Evolutionary conservation across 2,797 vertebrate genomes (phyloP).

Genomic region (Tachyglossus aculeatus): DNA sequence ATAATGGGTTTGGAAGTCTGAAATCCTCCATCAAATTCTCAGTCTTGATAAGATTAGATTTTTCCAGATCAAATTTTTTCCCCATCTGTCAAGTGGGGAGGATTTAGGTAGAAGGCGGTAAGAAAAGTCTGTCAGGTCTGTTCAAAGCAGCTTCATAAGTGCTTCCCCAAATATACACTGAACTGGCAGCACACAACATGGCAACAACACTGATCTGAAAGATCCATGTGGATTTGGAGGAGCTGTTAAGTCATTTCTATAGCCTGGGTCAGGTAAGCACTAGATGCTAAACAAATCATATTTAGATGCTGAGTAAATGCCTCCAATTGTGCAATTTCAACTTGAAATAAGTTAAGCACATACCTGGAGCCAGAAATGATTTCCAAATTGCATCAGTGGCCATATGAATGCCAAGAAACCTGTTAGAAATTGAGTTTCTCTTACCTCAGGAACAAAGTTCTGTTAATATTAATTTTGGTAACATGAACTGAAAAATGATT

Average conservation of each 20-base stretch:
- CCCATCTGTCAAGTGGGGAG: background rate
- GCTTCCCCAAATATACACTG: background rate
- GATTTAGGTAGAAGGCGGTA: background rate
- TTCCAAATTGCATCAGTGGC: no score
- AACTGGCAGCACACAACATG: no score
- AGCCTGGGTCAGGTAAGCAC: background rate
- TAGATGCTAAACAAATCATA: background rate
- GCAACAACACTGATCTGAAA: background rate
- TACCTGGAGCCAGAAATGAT: background rate
- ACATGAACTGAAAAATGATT: background rate
- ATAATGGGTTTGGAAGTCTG: background rate
- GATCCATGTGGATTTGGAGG: background rate
- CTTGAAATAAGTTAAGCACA: background rate
- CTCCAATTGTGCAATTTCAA: slow-evolving; percentile 11
- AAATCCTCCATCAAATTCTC: background rate
- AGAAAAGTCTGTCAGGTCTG: background rate
- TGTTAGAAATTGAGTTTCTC: no score
- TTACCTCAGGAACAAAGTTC: background rate
- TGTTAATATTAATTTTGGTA: background rate
- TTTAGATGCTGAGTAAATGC: slow-evolving; percentile 1
- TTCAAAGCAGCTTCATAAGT: background rate
- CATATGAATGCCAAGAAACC: no score
- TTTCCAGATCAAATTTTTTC: background rate
- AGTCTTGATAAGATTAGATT: slow-evolving; percentile 15
- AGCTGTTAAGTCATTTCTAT: background rate